phyloP scores from a whole-genome alignment of 2,888 invertebrate species.

The Melipona bicolor region DNA sequence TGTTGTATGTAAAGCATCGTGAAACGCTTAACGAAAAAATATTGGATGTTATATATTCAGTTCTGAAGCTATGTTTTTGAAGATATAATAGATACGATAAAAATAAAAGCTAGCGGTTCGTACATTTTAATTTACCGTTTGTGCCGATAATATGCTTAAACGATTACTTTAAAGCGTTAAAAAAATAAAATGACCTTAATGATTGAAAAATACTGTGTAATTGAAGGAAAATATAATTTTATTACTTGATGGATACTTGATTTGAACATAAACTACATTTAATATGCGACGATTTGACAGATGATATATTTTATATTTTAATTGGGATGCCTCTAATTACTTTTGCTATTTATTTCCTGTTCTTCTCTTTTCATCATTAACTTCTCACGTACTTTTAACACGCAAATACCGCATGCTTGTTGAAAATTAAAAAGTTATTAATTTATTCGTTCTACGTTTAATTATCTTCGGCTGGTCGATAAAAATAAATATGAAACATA shows the following conservation, averaged over 20 bases:
- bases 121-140: too few relatives aligned
- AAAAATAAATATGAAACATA: too few relatives aligned
- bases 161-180: neutral
- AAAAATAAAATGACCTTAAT: neutral
- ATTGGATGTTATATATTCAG: neutral
- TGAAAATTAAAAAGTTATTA: neutral
- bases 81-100: neutral
- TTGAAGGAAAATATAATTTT: neutral
- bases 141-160: neutral
- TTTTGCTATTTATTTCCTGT: neutral
- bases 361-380: neutral
- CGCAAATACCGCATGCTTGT: neutral
- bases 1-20: too few relatives aligned
- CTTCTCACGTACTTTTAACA: neutral
- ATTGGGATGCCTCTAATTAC: neutral
- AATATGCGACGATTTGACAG: too few relatives aligned
- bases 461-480: too few relatives aligned
- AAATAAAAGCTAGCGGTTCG: neutral
- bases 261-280: neutral
- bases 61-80: neutral
- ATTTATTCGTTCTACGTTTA: neutral
- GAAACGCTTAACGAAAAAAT: neutral
- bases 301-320: neutral
- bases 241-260: neutral
- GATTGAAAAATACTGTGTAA: neutral